phyloP scores from a whole-genome alignment of 1,140 invertebrate species.

The Scaptomyza hsui region DNA sequence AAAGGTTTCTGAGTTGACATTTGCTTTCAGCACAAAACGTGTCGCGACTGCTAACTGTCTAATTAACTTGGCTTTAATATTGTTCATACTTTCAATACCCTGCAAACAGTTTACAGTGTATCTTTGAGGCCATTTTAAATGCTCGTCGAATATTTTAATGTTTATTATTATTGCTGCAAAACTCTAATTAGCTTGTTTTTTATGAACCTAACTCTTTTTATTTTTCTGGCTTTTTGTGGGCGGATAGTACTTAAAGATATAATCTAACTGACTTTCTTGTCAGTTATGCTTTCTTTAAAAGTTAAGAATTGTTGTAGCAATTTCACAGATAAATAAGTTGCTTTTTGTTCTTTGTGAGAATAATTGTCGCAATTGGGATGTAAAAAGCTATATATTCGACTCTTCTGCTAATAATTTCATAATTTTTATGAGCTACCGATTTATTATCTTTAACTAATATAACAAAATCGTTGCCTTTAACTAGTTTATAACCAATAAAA shows the following conservation, averaged over 20 bases:
- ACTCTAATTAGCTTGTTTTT: conserved; percentile 15
- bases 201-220: not conserved
- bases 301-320: not conserved
- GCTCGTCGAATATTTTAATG: conserved; percentile 13
- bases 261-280: conserved; percentile 10
- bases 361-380: too few species aligned
- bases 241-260: conserved; percentile 22
- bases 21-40: conserved; percentile 56
- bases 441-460: too few species aligned
- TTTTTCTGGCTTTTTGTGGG: conserved; percentile 7
- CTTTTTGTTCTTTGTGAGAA: not conserved
- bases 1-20: conserved; percentile 59
- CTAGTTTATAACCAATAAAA: too few species aligned
- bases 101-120: not conserved
- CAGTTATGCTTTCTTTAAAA: too few species aligned
- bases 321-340: too few species aligned
- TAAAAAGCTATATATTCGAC: too few species aligned
- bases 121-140: not conserved
- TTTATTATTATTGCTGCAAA: conserved; percentile 4
- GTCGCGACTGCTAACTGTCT: conserved; percentile 52
- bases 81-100: conserved; percentile 7
- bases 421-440: too few species aligned
- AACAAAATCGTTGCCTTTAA: too few species aligned
- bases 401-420: too few species aligned
- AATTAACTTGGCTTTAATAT: conserved; percentile 37